Base-by-base conservation (phyloP, 2,113 vertebrate genomes). In the Microtus oregoni region DNA sequence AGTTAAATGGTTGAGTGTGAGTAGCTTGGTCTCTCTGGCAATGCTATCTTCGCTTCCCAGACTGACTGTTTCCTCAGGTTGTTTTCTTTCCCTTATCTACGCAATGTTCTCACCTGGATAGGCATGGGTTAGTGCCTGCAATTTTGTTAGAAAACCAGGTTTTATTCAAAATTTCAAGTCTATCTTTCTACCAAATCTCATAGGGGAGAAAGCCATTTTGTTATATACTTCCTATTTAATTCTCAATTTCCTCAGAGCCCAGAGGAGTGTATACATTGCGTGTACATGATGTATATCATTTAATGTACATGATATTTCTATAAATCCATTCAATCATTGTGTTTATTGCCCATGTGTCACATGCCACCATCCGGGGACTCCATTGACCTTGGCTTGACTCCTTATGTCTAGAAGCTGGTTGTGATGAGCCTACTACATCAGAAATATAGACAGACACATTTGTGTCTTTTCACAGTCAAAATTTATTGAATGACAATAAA, bases 221-320 rank as follows among this genome's bases (percentile, higher is more conserved):
- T 61, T 86, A 44, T 32, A 41, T 73, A 17, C 61, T 91, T 91
- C 61, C 55, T 72, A 47, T 75, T 72, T 89, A 41, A 79, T 96
- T 76, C 68, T 92, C 32, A 91, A 61, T 68, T 82, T 58, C 55
- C 72, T 93, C 58, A 72, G n/a, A 76, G n/a, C 73, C 63, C 41
- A 50, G 83, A 86, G 38, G 82, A 68, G 17, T 50, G 10, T 12
- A 22, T 68, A 86, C 30, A 68, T 68, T 32, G 17, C 4, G 5
- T 20, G 20, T 68, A 86, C 30, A 68, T 35, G 3, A 44, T 65
- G 44, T 47, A 67, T 9, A 86, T 14, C 17, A 22, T 73, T 83
- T 65, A 85, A 86, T 41, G 26, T 10, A 63, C 75, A 70, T 35
- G 52, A 50, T 61, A 89, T 93, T 12, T 76, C 35, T 52, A 32